Base-by-base conservation (phyloP, 2,797 vertebrate species). In the Apogon talboti region DNA sequence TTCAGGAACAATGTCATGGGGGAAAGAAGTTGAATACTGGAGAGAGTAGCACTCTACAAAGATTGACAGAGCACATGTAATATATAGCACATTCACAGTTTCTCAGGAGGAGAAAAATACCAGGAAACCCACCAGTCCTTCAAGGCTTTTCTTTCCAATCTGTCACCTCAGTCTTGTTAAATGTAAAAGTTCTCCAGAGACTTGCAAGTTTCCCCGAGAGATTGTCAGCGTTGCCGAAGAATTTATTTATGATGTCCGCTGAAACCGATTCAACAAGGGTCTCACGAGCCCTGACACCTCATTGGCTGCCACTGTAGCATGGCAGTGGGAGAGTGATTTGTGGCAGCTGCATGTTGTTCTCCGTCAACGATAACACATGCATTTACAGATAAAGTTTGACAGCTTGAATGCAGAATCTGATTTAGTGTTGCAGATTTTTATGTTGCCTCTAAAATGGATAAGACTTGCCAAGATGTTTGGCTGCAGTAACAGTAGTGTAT, bases 1-100 rank as follows among this genome's bases (percentile, higher is more conserved):
- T 93, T 92, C 84, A 83, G 89, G 89, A 89, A 78, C 77, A 67
- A 58, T 81, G 80, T 90, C 80, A 83, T 40, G 58, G 50, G 79
- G 73, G 87, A 89, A 66, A 76, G 53, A 49, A 66, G 69, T 58
- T 49, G 28, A 59, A 75, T 66, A 62, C 69, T 44, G 45, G 59
- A 64, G 76, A 79, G 62, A 76, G 56, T 58, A 64, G 71, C 81
- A 82, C 79, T 80, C 57, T 59, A 38, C 49, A 16, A 54, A 74
- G 55, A 76, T 13, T 76, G 85, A 82, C 75, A 58, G 72, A 71
- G 53, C 11, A 16, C 35, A 53, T 70, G 74, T 77, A 44, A 65
- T 56, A 63, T 60, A 53, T 4, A 53, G 61, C 44, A 14, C 47
- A 43, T 64, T 53, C 44, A 50, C 66, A 43, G 71, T 66, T 71